Base-by-base conservation (phyloP, 2,113 vertebrate species). In the Eublepharis macularius region DNA sequence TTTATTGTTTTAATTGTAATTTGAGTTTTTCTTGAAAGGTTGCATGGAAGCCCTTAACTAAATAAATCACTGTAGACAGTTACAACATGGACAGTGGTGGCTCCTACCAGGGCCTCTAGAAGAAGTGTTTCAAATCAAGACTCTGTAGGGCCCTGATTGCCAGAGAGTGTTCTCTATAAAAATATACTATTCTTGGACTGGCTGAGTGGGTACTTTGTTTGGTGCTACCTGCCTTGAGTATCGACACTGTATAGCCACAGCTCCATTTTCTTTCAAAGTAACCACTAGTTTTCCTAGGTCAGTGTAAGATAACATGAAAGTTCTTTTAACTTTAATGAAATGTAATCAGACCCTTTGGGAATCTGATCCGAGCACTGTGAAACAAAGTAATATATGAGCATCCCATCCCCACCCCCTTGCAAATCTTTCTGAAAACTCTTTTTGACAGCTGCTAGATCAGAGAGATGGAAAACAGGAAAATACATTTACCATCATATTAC, bases 381-480 rank as follows among this genome's bases (percentile, higher is more conserved):
- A 47, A 29, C 3, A 75, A 47, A 49, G 12, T 75, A 49, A 19
- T 34, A n/a, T n/a, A n/a, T n/a, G 16, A n/a, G 24, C 41, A 76
- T 16, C 24, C 17, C 36, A 69, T 74, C 24, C 29, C 32, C n/a
- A 6, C 5, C 13, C 34, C 16, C 3, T 86, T 90, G 86, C n/a
- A 76, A 36, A 90, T n/a, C 39, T 65, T 65, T 91, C 13, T 75
- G 39, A 82, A 70, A 84, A 17, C 3, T 76, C 26, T 76, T 77
- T n/a, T 78, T 32, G 47, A 83, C 66, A 87, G 17, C 60, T 32
- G 86, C 49, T 81, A 82, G 85, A 36, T 82, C 32, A 78, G 51
- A 12, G 36, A 0, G 1, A 88, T 32, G 74, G 80, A 86, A 89
- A 92, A 54, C 91, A 73, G 47, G 89, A 91, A 63, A 29, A 70